Evolutionary conservation across 2,113 vertebrate genomes (phyloP).

Genomic region (Micromys minutus): DNA sequence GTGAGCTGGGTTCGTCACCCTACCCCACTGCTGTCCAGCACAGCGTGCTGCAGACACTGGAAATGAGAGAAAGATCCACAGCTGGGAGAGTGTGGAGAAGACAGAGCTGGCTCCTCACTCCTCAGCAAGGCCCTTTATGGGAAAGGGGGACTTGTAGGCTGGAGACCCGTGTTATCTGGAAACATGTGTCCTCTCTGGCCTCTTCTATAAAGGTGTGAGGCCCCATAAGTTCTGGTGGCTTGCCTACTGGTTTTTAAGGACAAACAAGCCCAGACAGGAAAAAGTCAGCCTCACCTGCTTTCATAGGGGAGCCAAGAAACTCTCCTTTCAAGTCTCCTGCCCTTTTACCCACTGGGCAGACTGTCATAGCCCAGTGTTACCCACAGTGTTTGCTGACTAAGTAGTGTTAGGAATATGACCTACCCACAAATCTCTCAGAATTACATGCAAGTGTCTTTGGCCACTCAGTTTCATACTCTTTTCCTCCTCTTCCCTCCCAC

Average conservation of each 20-base stretch:
- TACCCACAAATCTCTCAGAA: background rate
- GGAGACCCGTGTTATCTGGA: background rate
- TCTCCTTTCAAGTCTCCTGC: background rate
- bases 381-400: background rate
- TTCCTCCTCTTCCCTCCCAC: no score
- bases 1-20: no score
- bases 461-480: background rate
- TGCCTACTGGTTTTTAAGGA: background rate
- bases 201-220: background rate
- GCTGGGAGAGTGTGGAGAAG: background rate
- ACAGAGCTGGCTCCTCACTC: background rate
- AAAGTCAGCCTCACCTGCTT: background rate
- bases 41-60: background rate
- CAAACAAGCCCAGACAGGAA: background rate
- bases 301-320: background rate
- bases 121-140: background rate
- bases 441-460: rapidly evolving
- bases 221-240: background rate
- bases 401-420: background rate
- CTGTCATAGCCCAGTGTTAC: background rate
- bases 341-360: background rate
- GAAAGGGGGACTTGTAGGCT: background rate
- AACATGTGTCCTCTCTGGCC: background rate
- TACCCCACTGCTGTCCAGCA: background rate
- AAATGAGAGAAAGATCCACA: background rate